phyloP scores from a whole-genome alignment of 2,113 vertebrate species.

The Spheniscus mendiculus region DNA sequence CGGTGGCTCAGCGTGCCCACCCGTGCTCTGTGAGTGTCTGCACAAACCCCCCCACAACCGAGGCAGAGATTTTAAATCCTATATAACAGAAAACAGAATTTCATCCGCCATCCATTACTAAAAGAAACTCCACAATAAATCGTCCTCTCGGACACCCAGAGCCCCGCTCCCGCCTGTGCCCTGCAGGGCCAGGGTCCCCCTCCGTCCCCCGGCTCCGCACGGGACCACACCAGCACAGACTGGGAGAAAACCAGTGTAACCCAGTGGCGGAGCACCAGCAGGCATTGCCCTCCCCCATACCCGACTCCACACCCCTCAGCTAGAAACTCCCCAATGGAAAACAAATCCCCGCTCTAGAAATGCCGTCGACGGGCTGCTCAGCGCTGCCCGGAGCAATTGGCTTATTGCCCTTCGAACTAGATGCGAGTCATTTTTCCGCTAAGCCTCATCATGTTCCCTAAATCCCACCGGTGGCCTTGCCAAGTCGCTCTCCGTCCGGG shows the following conservation, averaged over 20 bases:
- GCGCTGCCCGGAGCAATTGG: neutral
- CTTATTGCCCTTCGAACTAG: fast-evolving
- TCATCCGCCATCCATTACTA: fast-evolving
- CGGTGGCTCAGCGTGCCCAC: neutral
- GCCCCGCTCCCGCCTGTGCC: neutral
- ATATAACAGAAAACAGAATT: fast-evolving
- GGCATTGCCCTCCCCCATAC: neutral
- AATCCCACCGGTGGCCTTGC: neutral
- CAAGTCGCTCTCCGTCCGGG: fast-evolving
- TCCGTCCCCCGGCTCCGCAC: neutral
- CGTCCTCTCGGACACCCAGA: neutral
- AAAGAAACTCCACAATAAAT: neutral
- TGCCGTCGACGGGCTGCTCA: neutral
- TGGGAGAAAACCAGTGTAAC: neutral
- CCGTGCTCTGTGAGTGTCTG: fast-evolving
- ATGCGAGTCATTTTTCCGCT: fast-evolving
- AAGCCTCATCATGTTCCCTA: fast-evolving
- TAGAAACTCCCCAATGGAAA: fast-evolving
- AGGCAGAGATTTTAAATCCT: neutral
- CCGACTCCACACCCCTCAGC: neutral
- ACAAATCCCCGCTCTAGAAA: neutral
- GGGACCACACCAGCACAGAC: neutral
- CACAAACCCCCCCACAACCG: fast-evolving
- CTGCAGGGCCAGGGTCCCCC: neutral
- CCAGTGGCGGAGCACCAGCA: neutral